Conservation (phyloP, 1,140 invertebrate genomes). For the Drosophila chauvacae region DNA sequence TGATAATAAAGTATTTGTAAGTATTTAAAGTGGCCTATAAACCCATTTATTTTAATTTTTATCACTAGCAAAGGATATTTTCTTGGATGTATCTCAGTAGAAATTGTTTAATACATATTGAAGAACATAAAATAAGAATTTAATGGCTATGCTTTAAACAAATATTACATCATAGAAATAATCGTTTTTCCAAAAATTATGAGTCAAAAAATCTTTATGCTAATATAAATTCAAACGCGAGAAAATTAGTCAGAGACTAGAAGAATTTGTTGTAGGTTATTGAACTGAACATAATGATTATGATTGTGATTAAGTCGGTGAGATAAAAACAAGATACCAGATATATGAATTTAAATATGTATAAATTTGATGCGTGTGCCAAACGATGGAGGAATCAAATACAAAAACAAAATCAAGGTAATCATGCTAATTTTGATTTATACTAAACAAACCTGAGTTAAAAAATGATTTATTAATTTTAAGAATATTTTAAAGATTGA, state of each 20-base stretch:
- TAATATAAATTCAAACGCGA: background rate
- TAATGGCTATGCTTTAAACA: too few relatives aligned
- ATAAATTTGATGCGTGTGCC: background rate
- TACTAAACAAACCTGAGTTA: too few relatives aligned
- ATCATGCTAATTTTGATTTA: background rate
- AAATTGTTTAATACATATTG: background rate
- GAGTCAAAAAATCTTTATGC: background rate
- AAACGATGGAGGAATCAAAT: background rate
- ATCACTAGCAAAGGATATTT: background rate
- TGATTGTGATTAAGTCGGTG: background rate
- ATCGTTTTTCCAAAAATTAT: background rate
- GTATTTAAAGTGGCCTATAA: background rate
- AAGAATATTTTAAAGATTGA: too few relatives aligned
- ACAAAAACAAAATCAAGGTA: constrained; percentile 1
- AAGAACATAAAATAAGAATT: too few relatives aligned
- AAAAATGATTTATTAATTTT: too few relatives aligned
- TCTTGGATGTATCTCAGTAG: background rate
- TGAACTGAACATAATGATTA: constrained; percentile 6
- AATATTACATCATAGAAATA: background rate
- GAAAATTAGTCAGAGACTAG: constrained; percentile 3
- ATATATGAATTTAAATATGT: background rate
- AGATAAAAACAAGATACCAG: background rate
- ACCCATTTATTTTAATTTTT: background rate
- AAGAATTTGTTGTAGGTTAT: background rate
- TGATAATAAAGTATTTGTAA: background rate